Percentiles rank a stretch among this genome's conserved stretches.
Conservation (phyloP, 2,113 vertebrate species). For the Bettongia penicillata region DNA sequence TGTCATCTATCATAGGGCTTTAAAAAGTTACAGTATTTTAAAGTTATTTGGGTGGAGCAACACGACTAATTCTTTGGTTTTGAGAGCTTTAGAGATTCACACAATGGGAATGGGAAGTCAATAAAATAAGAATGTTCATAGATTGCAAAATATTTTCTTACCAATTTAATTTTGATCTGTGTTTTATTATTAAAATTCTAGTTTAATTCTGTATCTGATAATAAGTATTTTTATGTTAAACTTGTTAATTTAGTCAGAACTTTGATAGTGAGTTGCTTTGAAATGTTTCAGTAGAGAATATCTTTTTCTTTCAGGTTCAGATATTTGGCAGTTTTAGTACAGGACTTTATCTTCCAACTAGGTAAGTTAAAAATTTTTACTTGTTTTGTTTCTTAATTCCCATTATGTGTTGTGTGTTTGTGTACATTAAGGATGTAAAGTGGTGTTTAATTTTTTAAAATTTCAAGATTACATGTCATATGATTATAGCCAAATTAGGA, state of each 20-base stretch:
- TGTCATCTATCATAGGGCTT: not conserved
- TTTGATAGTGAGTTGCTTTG: not conserved
- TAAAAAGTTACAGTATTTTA: not conserved
- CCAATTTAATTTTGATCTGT: not conserved
- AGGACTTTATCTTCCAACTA: slow-evolving; percentile 97
- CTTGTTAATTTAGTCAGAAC: not conserved
- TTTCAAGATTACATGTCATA: not conserved
- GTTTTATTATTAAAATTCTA: not conserved
- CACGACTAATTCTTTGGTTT: not conserved
- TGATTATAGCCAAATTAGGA: not conserved
- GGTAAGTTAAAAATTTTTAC: slow-evolving; percentile 83
- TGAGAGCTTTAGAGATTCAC: not conserved
- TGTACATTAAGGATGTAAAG: not conserved
- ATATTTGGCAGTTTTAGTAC: slow-evolving; percentile 99
- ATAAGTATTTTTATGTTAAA: not conserved
- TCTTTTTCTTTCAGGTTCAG: slow-evolving; percentile 88
- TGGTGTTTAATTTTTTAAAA: not conserved
- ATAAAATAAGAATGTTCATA: not conserved
- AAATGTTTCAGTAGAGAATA: not conserved
- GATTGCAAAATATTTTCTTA: not conserved
- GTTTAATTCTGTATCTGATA: not conserved
- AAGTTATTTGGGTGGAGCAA: not conserved
- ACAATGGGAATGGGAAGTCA: not conserved
- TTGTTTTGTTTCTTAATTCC: not conserved
- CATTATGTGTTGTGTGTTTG: not conserved